Evolutionary conservation across 37 sponge, comb jelly and placozoan genomes (phyloP).

Genomic region (Corticium candelabrum): DNA sequence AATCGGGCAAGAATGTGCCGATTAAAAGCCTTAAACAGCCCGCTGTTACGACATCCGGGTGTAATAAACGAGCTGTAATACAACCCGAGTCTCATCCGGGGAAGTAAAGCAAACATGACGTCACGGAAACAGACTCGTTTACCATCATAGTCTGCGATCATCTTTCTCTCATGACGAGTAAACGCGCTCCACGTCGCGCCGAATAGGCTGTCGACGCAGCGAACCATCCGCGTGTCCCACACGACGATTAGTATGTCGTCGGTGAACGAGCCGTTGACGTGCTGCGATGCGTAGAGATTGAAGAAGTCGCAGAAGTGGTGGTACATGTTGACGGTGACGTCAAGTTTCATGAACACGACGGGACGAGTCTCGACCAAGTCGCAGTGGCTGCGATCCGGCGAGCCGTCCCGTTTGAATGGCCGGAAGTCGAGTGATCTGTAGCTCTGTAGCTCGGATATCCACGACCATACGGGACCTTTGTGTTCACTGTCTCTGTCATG

Average conservation of each 20-base stretch:
- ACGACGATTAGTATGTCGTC: conserved; percentile 58
- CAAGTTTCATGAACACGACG: background rate
- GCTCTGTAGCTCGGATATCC: background rate
- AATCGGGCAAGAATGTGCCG: conserved; percentile 48
- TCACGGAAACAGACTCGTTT: conserved; percentile 79
- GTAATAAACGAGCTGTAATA: conserved; percentile 80
- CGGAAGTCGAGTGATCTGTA: background rate
- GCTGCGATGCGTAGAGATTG: conserved; percentile 87
- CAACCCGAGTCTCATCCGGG: conserved; percentile 74
- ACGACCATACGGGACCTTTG: background rate
- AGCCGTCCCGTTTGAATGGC: background rate
- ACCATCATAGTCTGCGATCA: conserved; percentile 59
- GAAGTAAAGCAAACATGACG: conserved; percentile 70
- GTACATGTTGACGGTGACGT: conserved; percentile 54
- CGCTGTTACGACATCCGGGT: conserved; percentile 61
- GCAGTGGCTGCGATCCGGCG: background rate
- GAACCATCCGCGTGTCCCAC: conserved; percentile 59
- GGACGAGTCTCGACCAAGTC: background rate
- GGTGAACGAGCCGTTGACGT: conserved; percentile 75
- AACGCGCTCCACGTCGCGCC: conserved; percentile 67
- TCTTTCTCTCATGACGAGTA: conserved; percentile 37
- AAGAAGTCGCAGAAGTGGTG: conserved; percentile 92
- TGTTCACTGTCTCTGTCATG: background rate
- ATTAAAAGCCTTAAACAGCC: conserved; percentile 73
- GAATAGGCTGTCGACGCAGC: conserved; percentile 47